Evolutionary conservation across 2,888 invertebrate genomes (phyloP).

Genomic region (Ennomos quercinarius): DNA sequence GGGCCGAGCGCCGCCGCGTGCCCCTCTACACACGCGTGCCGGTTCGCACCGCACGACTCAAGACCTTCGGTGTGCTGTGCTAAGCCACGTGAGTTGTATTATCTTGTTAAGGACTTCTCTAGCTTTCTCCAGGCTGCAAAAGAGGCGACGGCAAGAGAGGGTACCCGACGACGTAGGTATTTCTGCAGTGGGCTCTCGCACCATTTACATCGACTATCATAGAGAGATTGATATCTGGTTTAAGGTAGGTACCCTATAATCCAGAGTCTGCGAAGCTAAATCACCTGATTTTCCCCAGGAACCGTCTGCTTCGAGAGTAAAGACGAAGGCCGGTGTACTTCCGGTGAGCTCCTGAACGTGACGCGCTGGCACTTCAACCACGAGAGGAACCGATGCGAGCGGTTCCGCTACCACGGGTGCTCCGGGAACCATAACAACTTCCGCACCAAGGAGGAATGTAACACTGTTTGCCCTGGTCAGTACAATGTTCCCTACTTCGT

Average conservation of each 20-base stretch:
- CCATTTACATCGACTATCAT: too few relatives aligned
- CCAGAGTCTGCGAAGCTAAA: too few relatives aligned
- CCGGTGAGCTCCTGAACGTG: slow-evolving; percentile 64
- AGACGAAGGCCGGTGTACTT: slow-evolving; percentile 85
- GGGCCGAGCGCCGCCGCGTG: slow-evolving; percentile 92
- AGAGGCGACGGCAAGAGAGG: too few relatives aligned
- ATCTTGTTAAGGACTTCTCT: too few relatives aligned
- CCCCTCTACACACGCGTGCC: slow-evolving; percentile 94
- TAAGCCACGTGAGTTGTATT: slow-evolving; percentile 88
- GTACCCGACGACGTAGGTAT: too few relatives aligned
- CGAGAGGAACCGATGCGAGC: slow-evolving; percentile 90
- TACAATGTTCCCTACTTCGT: background rate
- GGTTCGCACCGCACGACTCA: slow-evolving; percentile 90
- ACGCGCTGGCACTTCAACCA: slow-evolving; percentile 92
- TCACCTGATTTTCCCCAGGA: slow-evolving; percentile 68
- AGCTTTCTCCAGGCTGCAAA: too few relatives aligned
- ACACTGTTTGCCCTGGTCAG: slow-evolving; percentile 91
- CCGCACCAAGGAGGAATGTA: slow-evolving; percentile 91
- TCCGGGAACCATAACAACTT: slow-evolving; percentile 95
- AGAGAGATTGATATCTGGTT: too few relatives aligned
- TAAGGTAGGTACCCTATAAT: too few relatives aligned
- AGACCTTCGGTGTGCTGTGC: slow-evolving; percentile 95
- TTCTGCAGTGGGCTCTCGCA: too few relatives aligned
- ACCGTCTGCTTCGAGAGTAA: slow-evolving; percentile 92
- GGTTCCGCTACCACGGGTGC: slow-evolving; percentile 89